Evolutionary conservation across 2,888 invertebrate species (phyloP), one percentile per base, ranked within the genome.

Genomic region (Tortrix viridana): DNA sequence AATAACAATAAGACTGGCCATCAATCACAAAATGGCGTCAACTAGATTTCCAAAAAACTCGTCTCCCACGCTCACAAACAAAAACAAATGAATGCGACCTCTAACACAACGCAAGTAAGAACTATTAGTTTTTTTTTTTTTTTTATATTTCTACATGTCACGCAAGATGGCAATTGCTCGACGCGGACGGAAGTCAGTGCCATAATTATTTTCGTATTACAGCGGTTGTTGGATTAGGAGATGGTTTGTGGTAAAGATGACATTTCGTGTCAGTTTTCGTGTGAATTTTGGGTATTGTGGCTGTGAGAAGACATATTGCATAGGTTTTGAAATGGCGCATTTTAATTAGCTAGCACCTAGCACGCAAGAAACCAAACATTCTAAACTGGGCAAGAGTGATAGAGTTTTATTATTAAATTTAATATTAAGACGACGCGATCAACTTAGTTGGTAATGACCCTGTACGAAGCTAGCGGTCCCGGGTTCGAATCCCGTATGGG

Each of bases 191-290:
- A 89, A 89, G 88, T 82, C 74, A 72, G 62, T 70, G 68, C 71
- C 77, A 76, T 84, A 87, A 89, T 90, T 90, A 90, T 89, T 78
- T 89, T 85, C 85, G 79, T 85, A 90, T 90, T 89, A 89, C 79
- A 80, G 44, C 82, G 82, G 85, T 84, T 79, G 77, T 79, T 72
- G 75, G 79, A 82, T 77, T 85, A 32, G 65, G 62, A 58, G 59
- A 58, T 65, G 53, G 48, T 26, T 37, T 53, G 59, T 52, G 59
- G 22, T 5, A 60, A 64, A 54, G 49, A 38, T 65, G 66, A 43
- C 60, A 65, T 61, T 65, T 48, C 60, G 12, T 9, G 60, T 44
- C 52, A 43, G 41, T 54, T 16, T 52, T 80, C 74, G 72, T 77
- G 75, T 73, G 66, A 70, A 63, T 65, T 38, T 64, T 66, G 18